phyloP scores from a whole-genome alignment of 2,797 vertebrate species.

The Cottoperca gobio region DNA sequence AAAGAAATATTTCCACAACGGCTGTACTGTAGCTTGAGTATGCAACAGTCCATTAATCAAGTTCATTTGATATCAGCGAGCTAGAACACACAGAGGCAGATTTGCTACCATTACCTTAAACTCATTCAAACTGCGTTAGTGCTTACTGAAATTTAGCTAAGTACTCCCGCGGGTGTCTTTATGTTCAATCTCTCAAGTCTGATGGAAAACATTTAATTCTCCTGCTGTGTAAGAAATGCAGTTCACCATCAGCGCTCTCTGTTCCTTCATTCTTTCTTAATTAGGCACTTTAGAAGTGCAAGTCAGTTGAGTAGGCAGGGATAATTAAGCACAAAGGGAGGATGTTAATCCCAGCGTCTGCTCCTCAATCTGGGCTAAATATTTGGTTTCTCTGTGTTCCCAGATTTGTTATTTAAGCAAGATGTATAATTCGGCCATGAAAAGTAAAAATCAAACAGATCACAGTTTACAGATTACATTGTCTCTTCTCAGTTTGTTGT shows the following conservation, averaged over 20 bases:
- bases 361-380: constrained; percentile 44
- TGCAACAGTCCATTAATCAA: constrained; percentile 40
- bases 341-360: constrained; percentile 54
- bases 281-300: constrained; percentile 66
- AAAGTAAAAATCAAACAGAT: constrained; percentile 18
- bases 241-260: constrained; percentile 42
- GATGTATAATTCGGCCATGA: not conserved
- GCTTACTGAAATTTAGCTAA: constrained; percentile 63
- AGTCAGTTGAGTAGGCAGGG: constrained; percentile 52
- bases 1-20: constrained; percentile 19
- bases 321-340: constrained; percentile 75
- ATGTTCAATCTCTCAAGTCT: constrained; percentile 60
- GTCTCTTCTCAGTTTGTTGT: not conserved
- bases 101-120: constrained; percentile 62
- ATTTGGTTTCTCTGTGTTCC: constrained; percentile 39
- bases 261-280: constrained; percentile 70
- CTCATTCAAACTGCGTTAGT: constrained; percentile 56
- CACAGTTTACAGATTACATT: not conserved
- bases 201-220: constrained; percentile 73
- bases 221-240: constrained; percentile 67
- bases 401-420: constrained; percentile 35
- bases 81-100: constrained; percentile 15
- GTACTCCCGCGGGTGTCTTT: constrained; percentile 58
- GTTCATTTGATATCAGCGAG: constrained; percentile 37
- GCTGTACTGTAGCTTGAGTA: constrained; percentile 8